Conservation (phyloP, 2,888 invertebrate species). For the Tyria jacobaeae region DNA sequence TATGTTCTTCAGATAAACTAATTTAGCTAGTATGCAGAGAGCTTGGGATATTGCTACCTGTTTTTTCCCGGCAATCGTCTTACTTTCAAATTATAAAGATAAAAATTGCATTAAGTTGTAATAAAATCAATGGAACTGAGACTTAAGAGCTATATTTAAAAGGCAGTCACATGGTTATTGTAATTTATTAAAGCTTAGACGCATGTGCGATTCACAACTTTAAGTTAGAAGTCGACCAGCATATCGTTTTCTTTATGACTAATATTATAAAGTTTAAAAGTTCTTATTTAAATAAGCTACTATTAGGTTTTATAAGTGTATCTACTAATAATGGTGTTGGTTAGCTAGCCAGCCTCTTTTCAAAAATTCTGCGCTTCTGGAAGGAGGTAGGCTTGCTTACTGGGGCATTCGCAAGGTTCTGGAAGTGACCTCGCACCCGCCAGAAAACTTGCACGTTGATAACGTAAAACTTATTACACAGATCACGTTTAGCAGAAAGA, state of each 20-base stretch:
- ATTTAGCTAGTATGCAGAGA: too few species aligned
- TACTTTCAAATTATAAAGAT: slow-evolving; percentile 3
- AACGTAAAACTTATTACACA: too few species aligned
- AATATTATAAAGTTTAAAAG: neutral
- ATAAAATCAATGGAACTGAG: slow-evolving; percentile 5
- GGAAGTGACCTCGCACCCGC: too few species aligned
- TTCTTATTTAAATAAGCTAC: neutral
- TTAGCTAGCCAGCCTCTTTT: too few species aligned
- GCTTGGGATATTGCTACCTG: neutral
- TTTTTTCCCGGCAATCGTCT: neutral
- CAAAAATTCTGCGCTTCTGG: too few species aligned
- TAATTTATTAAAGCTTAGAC: neutral
- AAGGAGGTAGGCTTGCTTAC: too few species aligned
- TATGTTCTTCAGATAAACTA: too few species aligned
- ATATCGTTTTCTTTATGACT: neutral
- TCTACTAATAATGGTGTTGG: too few species aligned
- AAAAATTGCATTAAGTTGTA: neutral
- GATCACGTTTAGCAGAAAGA: too few species aligned
- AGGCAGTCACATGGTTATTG: slow-evolving; percentile 2
- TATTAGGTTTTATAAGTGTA: neutral
- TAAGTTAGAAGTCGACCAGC: too few species aligned
- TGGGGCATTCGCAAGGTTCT: too few species aligned
- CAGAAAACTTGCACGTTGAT: too few species aligned
- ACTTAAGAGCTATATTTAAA: slow-evolving; percentile 5
- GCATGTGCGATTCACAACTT: neutral